Evolutionary conservation across 2,797 vertebrate species (phyloP), one percentile per base, ranked within the genome.

Genomic region (Neosilurus hyrtlii): DNA sequence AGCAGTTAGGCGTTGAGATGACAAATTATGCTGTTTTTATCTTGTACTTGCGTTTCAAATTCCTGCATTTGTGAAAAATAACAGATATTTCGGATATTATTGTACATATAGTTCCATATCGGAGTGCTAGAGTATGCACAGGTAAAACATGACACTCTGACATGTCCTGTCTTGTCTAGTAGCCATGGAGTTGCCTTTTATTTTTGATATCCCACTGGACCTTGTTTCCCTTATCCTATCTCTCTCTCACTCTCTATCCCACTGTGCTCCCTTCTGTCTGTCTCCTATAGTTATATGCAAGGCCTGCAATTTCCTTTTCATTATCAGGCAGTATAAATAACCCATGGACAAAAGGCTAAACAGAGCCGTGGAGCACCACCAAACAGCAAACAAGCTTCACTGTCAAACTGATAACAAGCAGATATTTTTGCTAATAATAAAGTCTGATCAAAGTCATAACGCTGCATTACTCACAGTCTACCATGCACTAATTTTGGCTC

Each of bases 141-240:
- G 67, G 73, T 81, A 68, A n/a, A 81, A 88, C 65, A 56, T 49
- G 61, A 81, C 72, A 80, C 70, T 43, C 81, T 88, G 74, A 67
- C 86, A 83, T 84, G 88, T 84, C 88, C 80, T 81, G 75, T 79
- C 85, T 88, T 88, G 87, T 91, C 75, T 35, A 68, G 67, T 83
- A 61, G 84, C 82, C 74, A 88, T 84, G 57, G 86, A 83, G 63
- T 73, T 83, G 26, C 76, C 49, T 71, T 59, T 81, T 70, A 37
- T 78, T 70, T 72, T 2, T 82, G 56, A 71, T 82, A 79, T 86
- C 78, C 79, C 83, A 84, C 49, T 80, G 78, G 77, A 35, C 76
- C 74, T 65, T 68, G 26, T 81, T 82, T 68, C 24, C 16, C 18
- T 86, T 43, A 77, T 56, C 37, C 20, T 52, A 52, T 67, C 71